Base-by-base conservation (phyloP, 1,140 invertebrate species). In the Dreissena polymorpha region DNA sequence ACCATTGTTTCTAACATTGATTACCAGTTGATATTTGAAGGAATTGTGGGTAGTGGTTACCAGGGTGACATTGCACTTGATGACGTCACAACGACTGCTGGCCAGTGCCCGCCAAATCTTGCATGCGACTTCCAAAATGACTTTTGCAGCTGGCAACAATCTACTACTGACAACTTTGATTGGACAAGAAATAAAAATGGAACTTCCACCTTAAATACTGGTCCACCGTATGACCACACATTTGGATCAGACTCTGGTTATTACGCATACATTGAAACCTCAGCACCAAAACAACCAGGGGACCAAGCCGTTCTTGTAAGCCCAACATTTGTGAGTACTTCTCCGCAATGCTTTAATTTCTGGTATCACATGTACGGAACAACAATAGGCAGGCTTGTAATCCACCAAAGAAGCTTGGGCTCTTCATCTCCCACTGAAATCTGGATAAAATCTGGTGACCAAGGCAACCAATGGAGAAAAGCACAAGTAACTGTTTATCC, bases 301-400 rank as follows among this genome's bases (percentile, higher is more conserved):
- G 85, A 91, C 50, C 80, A 81, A 53, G 90, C 90, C 5, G 76
- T 85, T 51, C 72, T 90, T 0, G 39, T 85, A 23, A 89, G 87
- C 77, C 83, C 83, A 16, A n/a, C 67, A 53, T 81, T 82, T 13
- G 78, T 74, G 67, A 77, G 55, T 14, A 64, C 74, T 21, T 60
- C 75, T 7, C 71, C 75, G n/a, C 81, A 84, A 49, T 91, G 90
- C 82, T 67, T 92, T 18, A 63, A 83, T n/a, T 96, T 97, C 90
- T 97, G 94, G 94, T 95, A 94, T 87, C 96, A 97, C 88, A 97
- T 97, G 96, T 96, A 94, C 88, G 96, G 96, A 14, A 69, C 50
- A 25, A 88, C 64, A 27, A 88, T 91, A 53, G 92, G 92, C 18
- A 87, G 85, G 21, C 84, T 93, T 0, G 86, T 88, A 55, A 84